Evolutionary conservation across 2,888 invertebrate species (phyloP), one percentile per base, ranked within the genome.

Genomic region (Pandemis heparana): DNA sequence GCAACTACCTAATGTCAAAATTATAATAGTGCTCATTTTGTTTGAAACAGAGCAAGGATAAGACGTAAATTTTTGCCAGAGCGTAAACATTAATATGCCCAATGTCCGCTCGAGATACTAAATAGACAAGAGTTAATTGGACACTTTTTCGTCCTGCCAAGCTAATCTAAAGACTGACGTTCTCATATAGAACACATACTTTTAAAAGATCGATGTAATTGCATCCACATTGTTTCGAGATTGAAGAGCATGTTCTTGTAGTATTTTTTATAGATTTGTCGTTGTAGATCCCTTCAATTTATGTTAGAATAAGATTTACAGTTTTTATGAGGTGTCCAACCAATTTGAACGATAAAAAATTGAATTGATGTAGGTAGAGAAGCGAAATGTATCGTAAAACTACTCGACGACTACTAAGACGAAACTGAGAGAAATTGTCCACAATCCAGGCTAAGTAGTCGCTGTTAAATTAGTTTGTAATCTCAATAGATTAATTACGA

Each of bases 201-300:
- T 71, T 56, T 64, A 68, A 48, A 69, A 59, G 41, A 68, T 56
- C 16, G 14, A 68, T 66, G 18, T 62, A 65, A 74, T 74, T 74
- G 74, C 74, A 70, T 74, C 74, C 74, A 61, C 51, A 38, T 62
- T 60, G 65, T 74, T 70, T 74, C 62, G 71, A 32, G 32, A 53
- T 14, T 68, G 41, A 41, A 56, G 48, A 51, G 56, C 39, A 39
- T 51, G 39, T 65, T 70, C 65, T 32, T 61, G 65, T 74, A 74
- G 69, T 74, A 74, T 74, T 74, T 74, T 74, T 70, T 74, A 73
- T 74, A 74, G 69, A 74, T 65, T 65, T 16, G 38, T 69, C 60
- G 73, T 69, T 71, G 71, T 71, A 71, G 60, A 43, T 64, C 18
- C 46, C 41, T 73, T 67, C n/a, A 18, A 43, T 72, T 67, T 56